Conservation (phyloP, 2,113 vertebrate species). For the Noctilio leporinus region DNA sequence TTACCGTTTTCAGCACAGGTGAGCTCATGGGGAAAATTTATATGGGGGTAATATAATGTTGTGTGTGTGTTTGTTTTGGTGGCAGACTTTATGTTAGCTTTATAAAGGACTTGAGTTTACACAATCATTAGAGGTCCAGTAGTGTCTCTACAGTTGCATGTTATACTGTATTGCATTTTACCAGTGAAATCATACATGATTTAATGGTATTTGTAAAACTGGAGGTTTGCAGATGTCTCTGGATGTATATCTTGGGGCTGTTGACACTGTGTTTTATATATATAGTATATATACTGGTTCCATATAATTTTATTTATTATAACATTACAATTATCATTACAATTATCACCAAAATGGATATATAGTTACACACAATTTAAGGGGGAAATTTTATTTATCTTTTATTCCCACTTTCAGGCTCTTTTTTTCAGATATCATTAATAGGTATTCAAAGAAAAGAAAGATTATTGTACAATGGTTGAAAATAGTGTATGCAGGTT, state of each 20-base stretch:
- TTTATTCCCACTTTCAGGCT: not conserved
- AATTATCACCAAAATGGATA: not conserved
- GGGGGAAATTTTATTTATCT: not conserved
- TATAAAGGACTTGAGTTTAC: not conserved
- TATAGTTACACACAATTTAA: not conserved
- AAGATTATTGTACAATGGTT: not conserved
- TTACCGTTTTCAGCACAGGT: not conserved
- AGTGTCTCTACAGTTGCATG: not conserved
- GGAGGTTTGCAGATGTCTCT: not conserved
- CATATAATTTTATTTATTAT: not conserved
- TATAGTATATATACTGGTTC: not conserved
- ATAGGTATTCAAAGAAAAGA: not conserved
- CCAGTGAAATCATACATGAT: not conserved
- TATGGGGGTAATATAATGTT: not conserved
- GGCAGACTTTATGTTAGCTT: not conserved
- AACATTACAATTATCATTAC: not conserved
- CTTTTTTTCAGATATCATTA: not conserved
- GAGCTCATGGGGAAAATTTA: not conserved
- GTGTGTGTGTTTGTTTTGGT: not conserved
- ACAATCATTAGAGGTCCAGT: not conserved
- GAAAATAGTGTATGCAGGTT: not conserved
- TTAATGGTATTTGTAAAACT: constrained; percentile 27
- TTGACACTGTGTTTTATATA: not conserved
- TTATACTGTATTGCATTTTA: constrained; percentile 17
- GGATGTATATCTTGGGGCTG: not conserved